These are phyloP conservation scores for Acanthurus lineatus DNA, from an alignment of 2,797 vertebrate genomes.

Conservation along the genomic window DNA sequence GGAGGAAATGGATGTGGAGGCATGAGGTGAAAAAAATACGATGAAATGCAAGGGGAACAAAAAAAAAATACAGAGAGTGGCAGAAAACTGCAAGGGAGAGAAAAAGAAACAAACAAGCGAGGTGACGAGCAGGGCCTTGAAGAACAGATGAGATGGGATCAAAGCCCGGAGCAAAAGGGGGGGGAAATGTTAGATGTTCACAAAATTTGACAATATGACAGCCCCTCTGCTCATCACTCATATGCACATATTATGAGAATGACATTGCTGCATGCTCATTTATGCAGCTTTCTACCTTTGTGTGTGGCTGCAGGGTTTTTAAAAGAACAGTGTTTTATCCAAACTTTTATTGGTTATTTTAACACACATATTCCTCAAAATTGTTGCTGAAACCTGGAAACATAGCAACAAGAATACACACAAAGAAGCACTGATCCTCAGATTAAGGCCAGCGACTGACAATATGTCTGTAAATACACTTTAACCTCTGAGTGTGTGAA, in stretches of 20 bases:
- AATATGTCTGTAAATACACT: not conserved
- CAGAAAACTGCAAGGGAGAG: not conserved
- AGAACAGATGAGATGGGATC: constrained; percentile 49
- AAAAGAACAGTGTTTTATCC: accelerated
- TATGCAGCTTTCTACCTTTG: not conserved
- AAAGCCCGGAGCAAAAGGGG: constrained; percentile 42
- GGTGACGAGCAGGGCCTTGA: constrained; percentile 39
- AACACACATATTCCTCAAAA: not conserved
- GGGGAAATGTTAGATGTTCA: constrained; percentile 27
- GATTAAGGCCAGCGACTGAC: not conserved
- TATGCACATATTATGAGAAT: constrained; percentile 28
- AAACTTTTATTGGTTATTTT: not conserved
- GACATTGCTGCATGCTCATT: constrained; percentile 48
- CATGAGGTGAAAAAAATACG: constrained; percentile 11
- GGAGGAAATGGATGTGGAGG: constrained; percentile 11
- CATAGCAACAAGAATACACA: not conserved
- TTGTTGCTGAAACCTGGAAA: not conserved
- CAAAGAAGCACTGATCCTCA: not conserved
- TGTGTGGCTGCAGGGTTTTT: not conserved
- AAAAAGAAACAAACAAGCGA: not conserved
- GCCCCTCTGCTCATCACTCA: constrained; percentile 46
- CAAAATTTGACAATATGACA: constrained; percentile 53
- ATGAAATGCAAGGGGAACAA: not conserved
- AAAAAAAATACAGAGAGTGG: not conserved
- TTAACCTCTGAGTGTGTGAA: constrained; percentile 5